Percentiles rank a stretch among this genome's conserved stretches.
Conservation (phyloP, 2,113 vertebrate genomes). For the Himantopus leucocephalus region DNA sequence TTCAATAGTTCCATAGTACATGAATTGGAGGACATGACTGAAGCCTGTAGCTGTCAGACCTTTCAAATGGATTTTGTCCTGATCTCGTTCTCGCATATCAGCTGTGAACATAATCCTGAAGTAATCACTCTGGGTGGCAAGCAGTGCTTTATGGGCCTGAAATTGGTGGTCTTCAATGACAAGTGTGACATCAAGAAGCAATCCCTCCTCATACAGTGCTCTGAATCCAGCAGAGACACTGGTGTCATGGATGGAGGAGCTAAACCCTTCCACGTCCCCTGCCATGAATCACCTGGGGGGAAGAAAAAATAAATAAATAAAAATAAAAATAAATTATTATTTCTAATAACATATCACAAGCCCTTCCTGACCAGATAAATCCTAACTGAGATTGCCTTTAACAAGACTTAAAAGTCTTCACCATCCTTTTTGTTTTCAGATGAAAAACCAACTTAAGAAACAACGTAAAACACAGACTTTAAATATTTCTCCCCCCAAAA, state of each 20-base stretch:
- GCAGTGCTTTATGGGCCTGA: constrained; percentile 98
- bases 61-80: constrained; percentile 99
- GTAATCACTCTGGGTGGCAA: constrained; percentile 99
- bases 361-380: constrained; percentile 28
- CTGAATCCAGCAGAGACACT: constrained; percentile 98
- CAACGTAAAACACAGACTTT: not conserved
- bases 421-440: not conserved
- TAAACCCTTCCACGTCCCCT: constrained; percentile 99
- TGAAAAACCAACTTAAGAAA: constrained; percentile 8
- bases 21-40: constrained; percentile 96
- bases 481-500: not conserved
- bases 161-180: constrained; percentile 98
- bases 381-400: constrained; percentile 1
- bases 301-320: constrained; percentile 62
- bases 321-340: constrained; percentile 67
- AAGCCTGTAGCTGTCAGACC: constrained; percentile 97
- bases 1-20: constrained; percentile 99
- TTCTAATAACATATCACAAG: constrained; percentile 57
- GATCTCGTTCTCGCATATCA: constrained; percentile 98
- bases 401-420: not conserved
- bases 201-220: constrained; percentile 96
- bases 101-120: constrained; percentile 99
- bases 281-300: constrained; percentile 93
- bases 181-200: constrained; percentile 97
- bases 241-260: constrained; percentile 96